A percentile compares a stretch with the other conserved stretches of the same genome.
Conservation (phyloP, 2,888 invertebrate genomes). For the Hoplodrina ambigua region DNA sequence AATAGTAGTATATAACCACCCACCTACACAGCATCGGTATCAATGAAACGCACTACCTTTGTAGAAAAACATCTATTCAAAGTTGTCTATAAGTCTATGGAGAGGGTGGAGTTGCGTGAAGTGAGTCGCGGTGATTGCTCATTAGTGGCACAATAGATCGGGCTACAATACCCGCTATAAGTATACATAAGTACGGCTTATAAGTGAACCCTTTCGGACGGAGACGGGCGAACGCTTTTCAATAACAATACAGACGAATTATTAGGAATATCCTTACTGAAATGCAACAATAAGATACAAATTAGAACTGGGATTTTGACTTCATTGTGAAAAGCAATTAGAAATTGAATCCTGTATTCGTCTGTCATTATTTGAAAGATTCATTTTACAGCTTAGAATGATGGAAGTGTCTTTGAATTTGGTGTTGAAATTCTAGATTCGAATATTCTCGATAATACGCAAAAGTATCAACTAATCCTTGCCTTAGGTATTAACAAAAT, state of each 20-base stretch:
- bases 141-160: constrained; percentile 83
- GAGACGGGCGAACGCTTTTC: constrained; percentile 42
- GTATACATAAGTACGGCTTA: constrained; percentile 47
- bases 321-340: constrained; percentile 36
- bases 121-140: constrained; percentile 81
- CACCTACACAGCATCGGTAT: background rate
- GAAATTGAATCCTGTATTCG: constrained; percentile 15
- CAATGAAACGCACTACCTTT: constrained; percentile 7
- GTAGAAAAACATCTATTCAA: constrained; percentile 64
- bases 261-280: constrained; percentile 32
- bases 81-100: constrained; percentile 64
- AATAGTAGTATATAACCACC: no score
- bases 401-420: constrained; percentile 3
- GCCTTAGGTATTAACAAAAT: background rate
- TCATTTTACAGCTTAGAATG: constrained; percentile 20
- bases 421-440: background rate
- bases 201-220: constrained; percentile 51
- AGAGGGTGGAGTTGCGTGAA: constrained; percentile 69
- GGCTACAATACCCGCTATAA: constrained; percentile 73
- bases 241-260: constrained; percentile 54
- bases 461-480: background rate
- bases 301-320: constrained; percentile 42
- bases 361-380: constrained; percentile 19
- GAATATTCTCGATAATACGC: background rate
- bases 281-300: constrained; percentile 49